Evolutionary conservation across 2,797 vertebrate genomes (phyloP).

Genomic region (Somateria mollissima): DNA sequence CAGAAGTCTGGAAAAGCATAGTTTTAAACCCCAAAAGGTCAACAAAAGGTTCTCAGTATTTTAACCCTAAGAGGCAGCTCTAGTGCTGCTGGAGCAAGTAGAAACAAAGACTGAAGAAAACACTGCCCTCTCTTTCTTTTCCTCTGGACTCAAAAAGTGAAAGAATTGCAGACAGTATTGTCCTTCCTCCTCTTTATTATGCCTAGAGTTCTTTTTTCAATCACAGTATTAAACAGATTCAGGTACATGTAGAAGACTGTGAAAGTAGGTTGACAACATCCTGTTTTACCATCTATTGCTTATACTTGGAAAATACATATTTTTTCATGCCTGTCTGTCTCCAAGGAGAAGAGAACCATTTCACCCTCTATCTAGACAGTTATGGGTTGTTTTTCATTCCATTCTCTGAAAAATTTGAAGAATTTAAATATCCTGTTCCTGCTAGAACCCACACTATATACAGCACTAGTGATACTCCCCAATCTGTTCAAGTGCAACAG

Average conservation of each 20-base stretch:
- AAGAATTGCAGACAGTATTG: background rate
- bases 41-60: background rate
- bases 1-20: background rate
- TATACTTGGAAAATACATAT: background rate
- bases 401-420: background rate
- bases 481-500: background rate
- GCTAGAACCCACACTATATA: background rate
- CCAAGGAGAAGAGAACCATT: background rate
- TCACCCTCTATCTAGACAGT: background rate
- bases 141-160: background rate
- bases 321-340: background rate
- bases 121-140: background rate
- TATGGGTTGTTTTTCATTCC: background rate
- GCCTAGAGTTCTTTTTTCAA: background rate
- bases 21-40: background rate
- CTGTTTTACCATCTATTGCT: background rate
- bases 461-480: background rate
- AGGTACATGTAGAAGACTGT: accelerated
- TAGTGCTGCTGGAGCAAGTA: background rate
- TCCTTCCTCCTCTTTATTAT: background rate
- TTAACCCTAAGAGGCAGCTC: background rate
- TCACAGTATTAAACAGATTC: background rate
- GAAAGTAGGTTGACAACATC: background rate
- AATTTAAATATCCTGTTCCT: background rate
- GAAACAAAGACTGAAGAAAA: background rate